Conservation (phyloP, 2,888 invertebrate genomes). For the Cotesia congregata region DNA sequence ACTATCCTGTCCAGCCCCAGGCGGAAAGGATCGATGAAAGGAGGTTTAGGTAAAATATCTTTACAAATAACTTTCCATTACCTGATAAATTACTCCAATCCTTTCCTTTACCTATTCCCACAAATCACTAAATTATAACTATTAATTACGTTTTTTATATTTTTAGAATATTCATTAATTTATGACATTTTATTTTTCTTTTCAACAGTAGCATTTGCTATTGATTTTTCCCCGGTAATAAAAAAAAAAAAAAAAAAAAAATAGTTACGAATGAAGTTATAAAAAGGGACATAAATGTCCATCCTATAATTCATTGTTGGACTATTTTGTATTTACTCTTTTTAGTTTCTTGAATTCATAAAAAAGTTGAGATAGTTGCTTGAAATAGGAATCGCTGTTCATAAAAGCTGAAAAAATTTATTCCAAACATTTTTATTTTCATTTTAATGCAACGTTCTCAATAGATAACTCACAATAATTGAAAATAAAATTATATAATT, state of each 20-base stretch:
- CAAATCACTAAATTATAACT: background rate
- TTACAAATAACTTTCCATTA: slow-evolving; percentile 20
- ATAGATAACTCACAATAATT: no score
- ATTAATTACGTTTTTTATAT: background rate
- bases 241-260: no score
- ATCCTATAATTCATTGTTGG: background rate
- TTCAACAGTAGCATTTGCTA: background rate
- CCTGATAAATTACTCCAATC: background rate
- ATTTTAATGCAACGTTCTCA: no score
- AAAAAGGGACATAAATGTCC: background rate
- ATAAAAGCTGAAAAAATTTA: background rate
- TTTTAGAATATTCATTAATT: no score
- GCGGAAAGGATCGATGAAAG: slow-evolving; percentile 76
- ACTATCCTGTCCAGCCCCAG: slow-evolving; percentile 79
- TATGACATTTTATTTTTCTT: background rate
- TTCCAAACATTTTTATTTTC: background rate
- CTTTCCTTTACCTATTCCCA: background rate
- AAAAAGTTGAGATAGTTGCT: background rate
- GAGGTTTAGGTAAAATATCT: slow-evolving; percentile 61
- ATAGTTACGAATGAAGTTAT: background rate
- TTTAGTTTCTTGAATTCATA: background rate
- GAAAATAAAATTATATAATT: no score
- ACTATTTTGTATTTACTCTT: background rate
- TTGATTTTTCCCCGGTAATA: background rate
- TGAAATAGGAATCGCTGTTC: background rate